Evolutionary conservation across 2,888 invertebrate species (phyloP), one percentile per base, ranked within the genome.

Genomic region (Eretmocerus hayati): DNA sequence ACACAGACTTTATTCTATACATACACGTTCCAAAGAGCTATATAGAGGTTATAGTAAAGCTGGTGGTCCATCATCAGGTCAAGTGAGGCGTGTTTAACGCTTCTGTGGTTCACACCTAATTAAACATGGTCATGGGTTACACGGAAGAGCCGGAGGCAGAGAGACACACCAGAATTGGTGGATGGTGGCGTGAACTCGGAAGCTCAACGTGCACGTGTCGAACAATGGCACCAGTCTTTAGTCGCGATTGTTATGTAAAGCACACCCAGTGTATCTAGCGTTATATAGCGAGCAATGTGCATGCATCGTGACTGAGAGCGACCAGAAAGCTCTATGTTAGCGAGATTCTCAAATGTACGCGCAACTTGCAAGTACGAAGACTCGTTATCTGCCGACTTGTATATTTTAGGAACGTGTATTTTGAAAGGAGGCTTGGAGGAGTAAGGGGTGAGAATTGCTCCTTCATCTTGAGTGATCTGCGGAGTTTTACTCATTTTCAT

Each of bases 81-180:
- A 71, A 70, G 68, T 66, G 69, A 69, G 62, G 67, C 71, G 64
- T 69, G 59, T 58, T 61, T 60, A 58, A 65, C 65, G 68, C 68
- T 70, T 62, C 69, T 71, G 71, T 61, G 71, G 71, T 71, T 70
- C 69, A 71, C 71, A 71, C 71, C 68, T 71, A 71, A 71, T 71
- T 71, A 71, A 71, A 69, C 68, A 60, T 58, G 49, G 62, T 66
- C 62, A 64, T 67, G 62, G 16, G n/a, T 15, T 16, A 9, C 35
- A n/a, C 35, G 15, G 13, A 13, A 16, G 2, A 16, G 35, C 35
- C 2, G 16, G 35, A 8, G 30, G n/a, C 8, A 15, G 32, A 39
- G 22, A 42, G 13, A 38, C 33, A 19, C 42, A 42, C 39, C 31
- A 35, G 32, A 37, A 21, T 19, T 33, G 45, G 26, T 22, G 37